Evolutionary conservation across 1,140 invertebrate genomes (phyloP), one percentile per base, ranked within the genome.

Genomic region (Calosoma granatense): DNA sequence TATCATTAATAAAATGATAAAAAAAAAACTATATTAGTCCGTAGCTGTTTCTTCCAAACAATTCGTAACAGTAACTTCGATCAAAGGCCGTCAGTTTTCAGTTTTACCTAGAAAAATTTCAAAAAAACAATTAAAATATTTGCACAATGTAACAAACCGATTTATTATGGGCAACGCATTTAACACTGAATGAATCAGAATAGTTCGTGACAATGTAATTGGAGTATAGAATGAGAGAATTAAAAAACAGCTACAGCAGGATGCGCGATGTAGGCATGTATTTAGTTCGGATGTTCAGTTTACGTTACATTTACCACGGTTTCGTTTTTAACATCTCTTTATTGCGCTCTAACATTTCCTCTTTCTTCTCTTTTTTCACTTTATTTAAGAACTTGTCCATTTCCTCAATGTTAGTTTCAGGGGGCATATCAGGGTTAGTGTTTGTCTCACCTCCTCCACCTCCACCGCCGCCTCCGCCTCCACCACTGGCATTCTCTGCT

Each of bases 341-440:
- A 61, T 75, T 73, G 56, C 73, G 64, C 59, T 75, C 69, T 17
- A 77, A 66, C 60, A 75, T 75, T 47, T 73, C 73, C 55, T 74
- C 72, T 60, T 76, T 76, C 53, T 75, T 76, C 60, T 76, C 74
- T 59, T 72, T 72, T 63, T 77, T 75, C 17, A 73, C 74, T 59
- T 76, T 73, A 57, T 63, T 75, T 17, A 77, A 66, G 62, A 76
- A 76, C 59, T 76, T 73, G 61, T 77, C 74, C 61, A 76, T 74
- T 61, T 77, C 75, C 26, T 76, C 74, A 23, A 76, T 65, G 54
- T 67, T 68, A 6, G 64, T 67, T 58, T 67, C 68, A 14, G 68
- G 43, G 53, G 65, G 47, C 56, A 69, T 63, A 19, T 61, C 56
- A 36, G 26, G 26, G 64, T 66, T 55, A 66, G 51, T 52, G 59